A percentile compares a stretch with the other conserved stretches of the same genome.
Conservation (phyloP, 2,888 invertebrate species). For the Ptychoptera albimana region DNA sequence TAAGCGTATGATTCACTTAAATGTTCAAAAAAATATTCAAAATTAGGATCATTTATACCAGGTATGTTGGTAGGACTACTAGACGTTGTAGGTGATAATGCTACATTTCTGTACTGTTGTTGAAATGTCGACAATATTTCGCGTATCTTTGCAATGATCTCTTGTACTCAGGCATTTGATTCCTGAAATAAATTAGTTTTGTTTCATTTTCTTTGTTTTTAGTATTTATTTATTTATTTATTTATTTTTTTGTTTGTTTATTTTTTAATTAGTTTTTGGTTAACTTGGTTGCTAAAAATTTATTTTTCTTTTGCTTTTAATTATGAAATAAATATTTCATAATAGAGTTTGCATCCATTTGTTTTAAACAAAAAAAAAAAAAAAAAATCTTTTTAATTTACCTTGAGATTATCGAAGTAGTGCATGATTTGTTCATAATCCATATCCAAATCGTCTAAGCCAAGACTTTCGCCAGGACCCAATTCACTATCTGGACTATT, state of each 20-base stretch:
- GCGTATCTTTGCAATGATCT: constrained; percentile 72
- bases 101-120: constrained; percentile 35
- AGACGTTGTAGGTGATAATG: constrained; percentile 22
- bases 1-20: constrained; percentile 49
- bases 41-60: constrained; percentile 34
- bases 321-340: too few species aligned
- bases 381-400: constrained; percentile 31
- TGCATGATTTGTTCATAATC: constrained; percentile 97
- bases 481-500: constrained; percentile 32
- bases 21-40: constrained; percentile 46
- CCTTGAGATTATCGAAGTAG: constrained; percentile 95
- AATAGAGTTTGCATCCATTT: too few species aligned
- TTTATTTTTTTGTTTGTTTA: too few species aligned
- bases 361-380: too few species aligned
- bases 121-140: constrained; percentile 56
- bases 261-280: too few species aligned
- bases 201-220: too few species aligned
- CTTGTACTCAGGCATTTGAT: constrained; percentile 81
- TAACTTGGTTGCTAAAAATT: too few species aligned
- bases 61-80: constrained; percentile 29
- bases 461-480: constrained; percentile 43
- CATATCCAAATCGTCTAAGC: constrained; percentile 77
- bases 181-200: constrained; percentile 40
- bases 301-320: too few species aligned
- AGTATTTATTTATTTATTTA: too few species aligned